A percentile compares a stretch with the other conserved stretches of the same genome.
Evolutionary conservation across 2,888 invertebrate species (phyloP).

Genomic region (Drosophila limbata): DNA sequence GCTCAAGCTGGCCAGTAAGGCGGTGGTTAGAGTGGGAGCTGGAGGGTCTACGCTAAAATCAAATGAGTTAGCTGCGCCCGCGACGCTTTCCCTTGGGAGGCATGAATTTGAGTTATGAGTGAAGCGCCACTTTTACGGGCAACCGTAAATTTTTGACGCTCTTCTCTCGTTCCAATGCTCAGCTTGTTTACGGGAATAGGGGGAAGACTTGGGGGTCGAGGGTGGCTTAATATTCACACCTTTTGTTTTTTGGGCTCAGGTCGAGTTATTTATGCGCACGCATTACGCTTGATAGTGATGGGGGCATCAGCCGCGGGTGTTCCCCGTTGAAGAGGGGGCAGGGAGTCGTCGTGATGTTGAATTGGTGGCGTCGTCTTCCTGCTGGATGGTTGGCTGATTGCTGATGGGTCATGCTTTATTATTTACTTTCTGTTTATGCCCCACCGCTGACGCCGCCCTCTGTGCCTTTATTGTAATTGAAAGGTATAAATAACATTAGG

Average conservation of each 20-base stretch:
- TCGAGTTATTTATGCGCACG: conserved; percentile 76
- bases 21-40: not conserved
- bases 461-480: conserved; percentile 73
- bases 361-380: conserved; percentile 41
- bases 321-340: not conserved
- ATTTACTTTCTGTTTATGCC: conserved; percentile 65
- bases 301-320: conserved; percentile 39
- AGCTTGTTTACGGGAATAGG: not conserved
- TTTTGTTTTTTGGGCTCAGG: conserved; percentile 56
- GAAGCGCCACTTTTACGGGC: conserved; percentile 72
- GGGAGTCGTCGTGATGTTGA: conserved; percentile 8
- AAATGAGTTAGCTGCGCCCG: conserved; percentile 66
- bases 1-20: not conserved
- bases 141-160: conserved; percentile 72
- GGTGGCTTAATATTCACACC: conserved; percentile 77
- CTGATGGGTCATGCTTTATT: conserved; percentile 80
- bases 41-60: conserved; percentile 52
- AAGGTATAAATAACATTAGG: conserved; percentile 81
- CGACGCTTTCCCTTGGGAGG: conserved; percentile 65
- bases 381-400: conserved; percentile 65
- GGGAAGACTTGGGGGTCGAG: not conserved
- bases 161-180: not conserved
- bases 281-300: conserved; percentile 72
- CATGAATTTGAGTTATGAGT: conserved; percentile 80
- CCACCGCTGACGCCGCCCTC: conserved; percentile 3